Evolutionary conservation across 1,140 invertebrate species (phyloP), one percentile per base, ranked within the genome.

Genomic region (Cyrtorhinus lividipennis): DNA sequence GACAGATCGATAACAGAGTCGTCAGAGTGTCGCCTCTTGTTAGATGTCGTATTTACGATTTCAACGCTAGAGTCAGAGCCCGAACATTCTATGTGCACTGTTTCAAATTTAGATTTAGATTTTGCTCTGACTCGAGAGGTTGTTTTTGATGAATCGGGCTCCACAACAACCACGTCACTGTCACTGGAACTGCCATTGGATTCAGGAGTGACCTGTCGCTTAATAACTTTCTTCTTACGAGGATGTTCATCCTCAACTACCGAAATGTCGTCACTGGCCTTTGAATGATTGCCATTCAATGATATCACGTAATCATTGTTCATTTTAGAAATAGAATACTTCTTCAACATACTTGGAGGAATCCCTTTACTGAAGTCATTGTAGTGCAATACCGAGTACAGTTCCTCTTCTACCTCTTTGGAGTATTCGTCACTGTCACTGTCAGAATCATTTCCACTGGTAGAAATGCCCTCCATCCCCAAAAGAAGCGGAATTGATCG

Each of bases 401-500:
- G 48, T 57, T 62, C 57, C 24, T 46, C 8, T 46, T 66, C 65
- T 15, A 66, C 1, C 23, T 66, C 65, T 18, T 38, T 57, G 26
- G 20, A 20, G 24, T 24, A 59, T 15, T 63, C 58, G 10, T 58
- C 61, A 56, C 48, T 56, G 18, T 65, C 38, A 5, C 23, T 46
- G 10, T 62, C 64, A 27, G 25, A 57, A 8, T 24, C 18, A n/a
- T n/a, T n/a, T 20, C 26, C 24, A n/a, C 13, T 18, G 12, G 15
- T 13, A 24, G 24, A 8, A 8, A 27, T n/a, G 2, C 62, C 59
- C 56, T 44, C 59, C 53, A 65, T 80, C n/a, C n/a, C n/a, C n/a
- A n/a, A n/a, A n/a, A n/a, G n/a, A n/a, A n/a, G n/a, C n/a, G n/a
- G n/a, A n/a, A n/a, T n/a, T n/a, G n/a, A n/a, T n/a, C n/a, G n/a